Conservation (phyloP, 2,888 invertebrate species). For the Anthoptus insignis region DNA sequence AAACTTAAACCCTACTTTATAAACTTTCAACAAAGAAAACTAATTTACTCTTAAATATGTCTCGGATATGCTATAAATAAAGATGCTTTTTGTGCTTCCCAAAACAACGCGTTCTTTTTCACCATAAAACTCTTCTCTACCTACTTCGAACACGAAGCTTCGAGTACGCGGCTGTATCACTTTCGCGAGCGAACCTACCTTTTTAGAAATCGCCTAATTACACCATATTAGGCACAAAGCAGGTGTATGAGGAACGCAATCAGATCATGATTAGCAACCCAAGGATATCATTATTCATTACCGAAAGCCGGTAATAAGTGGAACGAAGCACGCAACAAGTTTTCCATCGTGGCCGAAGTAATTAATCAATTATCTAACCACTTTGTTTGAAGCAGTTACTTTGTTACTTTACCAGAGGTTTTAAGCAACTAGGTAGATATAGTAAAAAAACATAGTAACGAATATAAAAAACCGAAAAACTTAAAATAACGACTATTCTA, state of each 20-base stretch:
- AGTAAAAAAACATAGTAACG: too few relatives aligned
- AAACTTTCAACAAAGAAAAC: too few relatives aligned
- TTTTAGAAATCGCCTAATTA: slow-evolving; percentile 38
- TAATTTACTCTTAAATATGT: too few relatives aligned
- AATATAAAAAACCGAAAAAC: too few relatives aligned
- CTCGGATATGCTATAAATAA: too few relatives aligned
- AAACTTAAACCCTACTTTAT: too few relatives aligned
- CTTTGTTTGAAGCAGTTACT: slow-evolving; percentile 27
- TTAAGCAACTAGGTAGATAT: slow-evolving; percentile 7
- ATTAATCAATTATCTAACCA: slow-evolving; percentile 36
- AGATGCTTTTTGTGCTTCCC: too few relatives aligned
- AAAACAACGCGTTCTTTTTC: too few relatives aligned
- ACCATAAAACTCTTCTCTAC: too few relatives aligned
- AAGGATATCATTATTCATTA: slow-evolving; percentile 53
- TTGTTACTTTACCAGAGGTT: slow-evolving; percentile 20
- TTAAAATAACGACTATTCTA: too few relatives aligned
- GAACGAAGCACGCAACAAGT: slow-evolving; percentile 54
- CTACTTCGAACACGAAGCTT: too few relatives aligned
- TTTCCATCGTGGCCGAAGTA: slow-evolving; percentile 13
- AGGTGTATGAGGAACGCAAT: slow-evolving; percentile 53
- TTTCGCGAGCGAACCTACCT: slow-evolving; percentile 26
- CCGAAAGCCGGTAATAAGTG: slow-evolving; percentile 54
- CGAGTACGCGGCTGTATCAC: slow-evolving; percentile 17
- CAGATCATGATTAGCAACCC: slow-evolving; percentile 50
- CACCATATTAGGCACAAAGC: slow-evolving; percentile 45